A percentile compares a stretch with the other conserved stretches of the same genome.
Conservation (phyloP, 2,113 vertebrate species). For the Nannospalax galili region DNA sequence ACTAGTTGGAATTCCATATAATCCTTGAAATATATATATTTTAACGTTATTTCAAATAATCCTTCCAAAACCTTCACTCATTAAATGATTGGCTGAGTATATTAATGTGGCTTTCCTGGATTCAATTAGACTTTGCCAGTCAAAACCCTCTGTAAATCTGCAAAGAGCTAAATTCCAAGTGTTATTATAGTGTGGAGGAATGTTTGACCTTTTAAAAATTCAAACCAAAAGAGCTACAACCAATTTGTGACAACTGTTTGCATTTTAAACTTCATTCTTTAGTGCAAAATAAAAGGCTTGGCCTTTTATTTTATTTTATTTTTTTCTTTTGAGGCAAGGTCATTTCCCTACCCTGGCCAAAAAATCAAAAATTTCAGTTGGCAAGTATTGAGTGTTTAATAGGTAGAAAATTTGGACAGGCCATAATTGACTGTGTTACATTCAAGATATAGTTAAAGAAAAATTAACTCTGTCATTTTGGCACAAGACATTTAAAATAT, state of each 20-base stretch:
- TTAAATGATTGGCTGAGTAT: slow-evolving; percentile 27
- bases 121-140: slow-evolving; percentile 24
- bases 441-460: no score
- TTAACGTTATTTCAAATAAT: slow-evolving; percentile 33
- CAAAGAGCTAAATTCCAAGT: slow-evolving; percentile 42
- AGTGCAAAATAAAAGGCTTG: neutral
- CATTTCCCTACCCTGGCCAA: neutral
- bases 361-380: neutral
- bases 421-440: neutral
- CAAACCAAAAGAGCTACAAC: slow-evolving; percentile 13
- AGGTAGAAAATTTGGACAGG: neutral
- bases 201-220: slow-evolving; percentile 29
- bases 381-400: no score
- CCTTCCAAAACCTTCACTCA: slow-evolving; percentile 4
- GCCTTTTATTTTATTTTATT: neutral
- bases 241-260: slow-evolving; percentile 14
- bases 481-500: neutral
- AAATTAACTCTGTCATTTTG: no score
- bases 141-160: slow-evolving; percentile 31
- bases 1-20: slow-evolving; percentile 6
- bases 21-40: neutral
- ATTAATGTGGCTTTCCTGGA: slow-evolving; percentile 21
- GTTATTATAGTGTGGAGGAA: slow-evolving; percentile 34
- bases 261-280: neutral
- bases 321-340: neutral